phyloP scores from a whole-genome alignment of 2,797 vertebrate genomes.

The Sebastes nivosus region DNA sequence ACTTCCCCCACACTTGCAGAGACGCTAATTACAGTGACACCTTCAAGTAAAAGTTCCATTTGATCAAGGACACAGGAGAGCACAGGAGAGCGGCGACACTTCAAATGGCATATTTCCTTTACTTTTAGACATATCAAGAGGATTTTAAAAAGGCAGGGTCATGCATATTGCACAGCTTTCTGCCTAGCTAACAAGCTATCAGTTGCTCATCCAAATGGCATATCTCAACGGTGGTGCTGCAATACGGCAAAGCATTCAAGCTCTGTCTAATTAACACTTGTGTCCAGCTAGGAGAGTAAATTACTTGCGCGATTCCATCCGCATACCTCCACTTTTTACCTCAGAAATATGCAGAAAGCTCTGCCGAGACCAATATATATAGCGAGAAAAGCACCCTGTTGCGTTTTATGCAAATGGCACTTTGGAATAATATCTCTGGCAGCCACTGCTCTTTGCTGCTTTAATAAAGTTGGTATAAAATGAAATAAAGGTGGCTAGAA shows the following conservation, averaged over 20 bases:
- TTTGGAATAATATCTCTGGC: constrained; percentile 61
- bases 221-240: constrained; percentile 11
- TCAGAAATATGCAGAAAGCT: constrained; percentile 38
- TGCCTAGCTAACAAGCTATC: background rate
- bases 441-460: constrained; percentile 50
- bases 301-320: constrained; percentile 33
- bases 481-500: constrained; percentile 64
- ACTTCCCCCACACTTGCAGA: constrained; percentile 25
- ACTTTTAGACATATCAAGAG: constrained; percentile 28
- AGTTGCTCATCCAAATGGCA: constrained; percentile 15
- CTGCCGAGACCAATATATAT: constrained; percentile 31
- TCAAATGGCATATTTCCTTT: constrained; percentile 42
- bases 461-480: constrained; percentile 67
- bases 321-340: constrained; percentile 39
- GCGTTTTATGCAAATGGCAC: constrained; percentile 70
- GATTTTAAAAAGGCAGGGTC: constrained; percentile 22
- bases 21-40: constrained; percentile 57
- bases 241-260: constrained; percentile 26
- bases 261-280: constrained; percentile 53
- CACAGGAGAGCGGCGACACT: constrained; percentile 15
- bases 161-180: constrained; percentile 45
- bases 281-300: constrained; percentile 24
- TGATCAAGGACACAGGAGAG: constrained; percentile 53
- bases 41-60: constrained; percentile 50
- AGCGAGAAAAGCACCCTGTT: constrained; percentile 49